Percentiles rank a stretch among this genome's conserved stretches.
phyloP scores from a whole-genome alignment of 2,888 invertebrate species.

The Apodemia mormo region DNA sequence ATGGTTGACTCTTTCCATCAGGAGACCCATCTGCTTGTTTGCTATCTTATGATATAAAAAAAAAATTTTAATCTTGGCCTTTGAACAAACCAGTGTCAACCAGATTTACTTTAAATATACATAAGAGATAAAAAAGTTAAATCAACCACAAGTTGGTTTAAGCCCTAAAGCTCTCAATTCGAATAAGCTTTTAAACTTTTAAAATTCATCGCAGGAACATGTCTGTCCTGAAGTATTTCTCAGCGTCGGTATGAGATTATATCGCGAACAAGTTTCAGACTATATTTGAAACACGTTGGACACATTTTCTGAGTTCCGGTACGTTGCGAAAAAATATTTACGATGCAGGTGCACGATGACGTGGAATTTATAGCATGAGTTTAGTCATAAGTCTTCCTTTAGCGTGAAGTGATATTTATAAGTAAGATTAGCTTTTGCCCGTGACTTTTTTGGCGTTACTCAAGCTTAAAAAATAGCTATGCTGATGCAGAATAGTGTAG shows the following conservation, averaged over 20 bases:
- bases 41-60: too few species aligned
- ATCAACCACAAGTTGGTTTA: neutral
- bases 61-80: neutral
- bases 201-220: conserved; percentile 1
- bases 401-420: too few species aligned
- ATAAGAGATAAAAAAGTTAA: neutral
- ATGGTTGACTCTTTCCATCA: too few species aligned
- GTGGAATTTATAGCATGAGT: too few species aligned
- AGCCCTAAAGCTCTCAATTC: neutral
- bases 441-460: too few species aligned
- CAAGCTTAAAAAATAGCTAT: too few species aligned
- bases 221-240: neutral
- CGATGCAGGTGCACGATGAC: too few species aligned
- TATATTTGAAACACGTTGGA: neutral
- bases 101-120: neutral
- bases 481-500: too few species aligned
- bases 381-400: too few species aligned
- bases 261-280: neutral
- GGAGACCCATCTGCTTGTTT: too few species aligned
- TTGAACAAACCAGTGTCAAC: neutral
- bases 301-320: neutral
- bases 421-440: too few species aligned
- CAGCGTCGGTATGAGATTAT: neutral
- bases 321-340: too few species aligned
- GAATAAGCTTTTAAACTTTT: neutral